Evolutionary conservation across 2,888 invertebrate genomes (phyloP).

Genomic region (Neria commutata): DNA sequence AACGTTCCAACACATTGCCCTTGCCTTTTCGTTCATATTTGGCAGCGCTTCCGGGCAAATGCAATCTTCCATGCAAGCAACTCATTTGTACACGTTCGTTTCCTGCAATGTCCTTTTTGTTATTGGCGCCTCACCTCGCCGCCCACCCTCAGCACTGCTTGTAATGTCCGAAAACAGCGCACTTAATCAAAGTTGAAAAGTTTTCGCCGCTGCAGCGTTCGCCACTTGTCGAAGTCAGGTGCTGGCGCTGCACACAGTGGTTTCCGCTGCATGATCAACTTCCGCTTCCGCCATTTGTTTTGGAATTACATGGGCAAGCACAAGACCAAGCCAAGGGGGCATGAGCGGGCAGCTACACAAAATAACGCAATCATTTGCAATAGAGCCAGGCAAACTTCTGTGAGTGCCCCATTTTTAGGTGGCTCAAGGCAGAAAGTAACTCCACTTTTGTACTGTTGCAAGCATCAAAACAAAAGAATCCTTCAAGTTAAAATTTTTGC

Average conservation of each 20-base stretch:
- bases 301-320: constrained; percentile 11
- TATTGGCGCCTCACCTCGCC: too few relatives aligned
- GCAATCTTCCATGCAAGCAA: constrained; percentile 22
- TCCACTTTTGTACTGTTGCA: too few relatives aligned
- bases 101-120: not conserved
- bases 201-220: constrained; percentile 7
- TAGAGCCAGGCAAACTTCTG: too few relatives aligned
- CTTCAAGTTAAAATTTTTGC: too few relatives aligned
- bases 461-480: too few relatives aligned
- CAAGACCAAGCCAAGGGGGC: not conserved
- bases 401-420: too few relatives aligned
- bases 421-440: too few relatives aligned
- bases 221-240: constrained; percentile 28
- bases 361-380: too few relatives aligned
- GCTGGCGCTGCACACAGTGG: constrained; percentile 14
- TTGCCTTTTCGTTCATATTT: not conserved
- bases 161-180: not conserved
- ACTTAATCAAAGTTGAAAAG: not conserved
- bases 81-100: constrained; percentile 19
- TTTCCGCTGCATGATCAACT: constrained; percentile 29
- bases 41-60: constrained; percentile 13
- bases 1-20: not conserved
- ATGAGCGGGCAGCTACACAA: not conserved
- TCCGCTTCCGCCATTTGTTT: constrained; percentile 28
- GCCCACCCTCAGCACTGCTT: too few relatives aligned